Conservation (phyloP, 2,888 invertebrate species). For the Dicyrtoma fusca region DNA sequence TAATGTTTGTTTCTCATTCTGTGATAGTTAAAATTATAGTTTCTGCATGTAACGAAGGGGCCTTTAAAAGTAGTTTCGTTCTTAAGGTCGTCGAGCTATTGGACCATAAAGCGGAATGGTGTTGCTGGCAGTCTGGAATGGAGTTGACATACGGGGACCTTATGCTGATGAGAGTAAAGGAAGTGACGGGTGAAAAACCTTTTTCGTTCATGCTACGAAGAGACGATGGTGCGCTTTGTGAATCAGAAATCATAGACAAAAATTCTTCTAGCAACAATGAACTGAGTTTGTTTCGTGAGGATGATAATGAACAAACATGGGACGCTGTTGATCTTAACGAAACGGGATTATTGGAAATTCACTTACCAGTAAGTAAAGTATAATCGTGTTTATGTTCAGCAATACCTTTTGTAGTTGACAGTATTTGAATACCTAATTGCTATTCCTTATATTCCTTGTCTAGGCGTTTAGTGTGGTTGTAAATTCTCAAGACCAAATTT, state of each 20-base stretch:
- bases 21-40: too few species aligned
- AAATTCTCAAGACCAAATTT: constrained; percentile 35
- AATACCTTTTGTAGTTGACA: not conserved
- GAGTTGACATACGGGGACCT: constrained; percentile 82
- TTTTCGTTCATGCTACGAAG: constrained; percentile 55
- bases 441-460: too few species aligned
- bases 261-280: constrained; percentile 19
- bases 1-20: not conserved
- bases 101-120: constrained; percentile 81
- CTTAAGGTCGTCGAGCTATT: constrained; percentile 66
- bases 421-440: not conserved
- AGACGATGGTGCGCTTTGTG: constrained; percentile 55
- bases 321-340: constrained; percentile 76
- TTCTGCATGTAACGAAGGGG: not conserved
- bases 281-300: constrained; percentile 43
- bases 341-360: constrained; percentile 83
- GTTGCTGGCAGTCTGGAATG: constrained; percentile 86
- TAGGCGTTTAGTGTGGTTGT: constrained; percentile 49
- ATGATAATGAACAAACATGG: constrained; percentile 77
- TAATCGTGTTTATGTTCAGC: not conserved
- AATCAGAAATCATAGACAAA: constrained; percentile 48
- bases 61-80: too few species aligned
- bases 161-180: constrained; percentile 78
- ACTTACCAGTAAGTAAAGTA: constrained; percentile 62
- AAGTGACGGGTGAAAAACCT: constrained; percentile 64